Evolutionary conservation across 2,888 invertebrate species (phyloP), one percentile per base, ranked within the genome.

Genomic region (Erannis defoliaria): DNA sequence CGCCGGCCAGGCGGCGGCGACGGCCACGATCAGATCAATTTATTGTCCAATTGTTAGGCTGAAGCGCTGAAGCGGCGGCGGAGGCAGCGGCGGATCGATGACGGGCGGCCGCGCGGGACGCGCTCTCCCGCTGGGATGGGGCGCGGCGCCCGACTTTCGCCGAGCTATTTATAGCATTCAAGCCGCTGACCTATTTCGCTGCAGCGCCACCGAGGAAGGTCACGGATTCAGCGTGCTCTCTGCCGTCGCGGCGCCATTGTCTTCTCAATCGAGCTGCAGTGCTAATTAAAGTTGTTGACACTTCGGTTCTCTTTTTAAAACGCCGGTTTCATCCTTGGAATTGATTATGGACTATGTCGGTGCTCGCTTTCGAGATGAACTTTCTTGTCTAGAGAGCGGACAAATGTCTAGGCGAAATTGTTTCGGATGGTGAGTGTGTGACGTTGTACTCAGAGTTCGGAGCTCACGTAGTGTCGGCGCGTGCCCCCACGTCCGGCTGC

Each of bases 121-220:
- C 75, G 75, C 78, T 68, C 78, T 69, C 84, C 82, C 84, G 76
- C 71, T 74, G 89, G 86, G 81, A 85, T 82, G 88, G 86, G 90
- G 88, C 77, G 84, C 84, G 89, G 86, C 88, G 90, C 88, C 90
- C 90, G 89, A 90, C 91, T 91, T 91, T 90, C 89, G 82, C 89
- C 89, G 84, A 88, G 92, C 93, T 93, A 93, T 93, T 92, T 91
- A 91, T 92, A 93, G 90, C 88, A 88, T 88, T 89, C 86, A 90
- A 90, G 91, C 92, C 90, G 91, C 91, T 92, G 93, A 93, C 93
- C 92, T 90, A 93, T 90, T 91, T 93, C 84, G 86, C 88, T 90
- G 92, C 90, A 90, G 88, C 86, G 84, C 87, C 86, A 72, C 81
- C 84, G 83, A 85, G 89, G 92, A 93, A 92, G 93, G 92, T 93